phyloP scores from a whole-genome alignment of 2,888 invertebrate species.

The Bellardia bayeri region DNA sequence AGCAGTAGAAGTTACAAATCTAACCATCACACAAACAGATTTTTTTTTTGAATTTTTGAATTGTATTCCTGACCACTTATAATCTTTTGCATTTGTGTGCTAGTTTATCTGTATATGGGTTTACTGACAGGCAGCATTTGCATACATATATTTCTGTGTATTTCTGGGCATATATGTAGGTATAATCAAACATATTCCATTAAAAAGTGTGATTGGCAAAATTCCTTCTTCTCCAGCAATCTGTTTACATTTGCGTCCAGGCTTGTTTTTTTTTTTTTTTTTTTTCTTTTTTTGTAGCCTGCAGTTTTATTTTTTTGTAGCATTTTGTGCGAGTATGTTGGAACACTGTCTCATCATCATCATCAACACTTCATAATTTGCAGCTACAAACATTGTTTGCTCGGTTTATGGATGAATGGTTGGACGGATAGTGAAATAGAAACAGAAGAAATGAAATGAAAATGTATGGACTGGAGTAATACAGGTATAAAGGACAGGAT shows the following conservation, averaged over 20 bases:
- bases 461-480: conserved; percentile 19
- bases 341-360: conserved; percentile 12
- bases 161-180: not conserved
- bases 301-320: conserved; percentile 1
- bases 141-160: too few species aligned
- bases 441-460: conserved; percentile 6
- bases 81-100: not conserved
- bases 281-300: not conserved
- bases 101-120: not conserved
- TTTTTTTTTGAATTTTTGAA: too few species aligned
- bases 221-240: not conserved
- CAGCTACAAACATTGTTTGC: conserved; percentile 20
- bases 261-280: not conserved
- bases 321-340: too few species aligned
- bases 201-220: conserved; percentile 40
- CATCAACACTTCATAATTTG: conserved; percentile 64
- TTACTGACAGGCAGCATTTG: too few species aligned
- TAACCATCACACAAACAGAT: not conserved
- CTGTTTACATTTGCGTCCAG: conserved; percentile 11
- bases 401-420: not conserved
- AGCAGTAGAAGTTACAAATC: not conserved
- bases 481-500: conserved; percentile 46
- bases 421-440: not conserved
- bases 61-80: not conserved
- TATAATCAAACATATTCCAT: conserved; percentile 47